phyloP scores from a whole-genome alignment of 2,888 invertebrate genomes.

The Lathronympha strigana region DNA sequence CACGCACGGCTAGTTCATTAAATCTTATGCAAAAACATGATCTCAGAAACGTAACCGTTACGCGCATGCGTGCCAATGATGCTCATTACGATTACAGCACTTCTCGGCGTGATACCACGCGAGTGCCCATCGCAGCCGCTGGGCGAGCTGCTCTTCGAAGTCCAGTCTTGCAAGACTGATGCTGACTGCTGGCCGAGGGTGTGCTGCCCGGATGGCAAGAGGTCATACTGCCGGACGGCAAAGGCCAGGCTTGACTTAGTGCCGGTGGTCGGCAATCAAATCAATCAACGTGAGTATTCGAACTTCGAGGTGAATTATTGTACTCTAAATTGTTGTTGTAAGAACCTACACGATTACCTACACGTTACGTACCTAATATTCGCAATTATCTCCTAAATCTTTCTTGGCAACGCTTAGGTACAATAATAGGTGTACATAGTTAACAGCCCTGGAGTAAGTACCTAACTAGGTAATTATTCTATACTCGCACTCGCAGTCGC shows the following conservation, averaged over 20 bases:
- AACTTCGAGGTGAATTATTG: background rate
- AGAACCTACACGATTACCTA: too few relatives aligned
- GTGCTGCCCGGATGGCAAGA: conserved; percentile 89
- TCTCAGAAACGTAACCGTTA: conserved; percentile 25
- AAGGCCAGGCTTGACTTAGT: conserved; percentile 87
- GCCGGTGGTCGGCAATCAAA: conserved; percentile 85
- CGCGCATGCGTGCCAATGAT: conserved; percentile 28
- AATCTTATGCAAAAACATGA: conserved; percentile 23
- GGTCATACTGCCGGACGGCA: conserved; percentile 89
- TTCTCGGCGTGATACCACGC: conserved; percentile 88
- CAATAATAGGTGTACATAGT: too few relatives aligned
- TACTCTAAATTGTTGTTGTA: background rate
- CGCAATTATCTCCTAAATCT: too few relatives aligned
- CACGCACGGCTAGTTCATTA: conserved; percentile 9
- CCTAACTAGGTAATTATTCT: too few relatives aligned
- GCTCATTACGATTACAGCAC: conserved; percentile 71
- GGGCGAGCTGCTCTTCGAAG: conserved; percentile 88
- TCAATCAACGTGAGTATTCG: conserved; percentile 84
- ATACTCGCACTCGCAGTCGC: too few relatives aligned
- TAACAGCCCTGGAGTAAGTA: too few relatives aligned
- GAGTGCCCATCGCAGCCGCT: conserved; percentile 88
- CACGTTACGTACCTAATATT: too few relatives aligned
- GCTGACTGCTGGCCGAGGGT: conserved; percentile 90
- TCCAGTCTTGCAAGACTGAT: conserved; percentile 87
- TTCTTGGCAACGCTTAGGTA: too few relatives aligned